Evolutionary conservation across 2,888 invertebrate species (phyloP).

Genomic region (Oxytorus armatus): DNA sequence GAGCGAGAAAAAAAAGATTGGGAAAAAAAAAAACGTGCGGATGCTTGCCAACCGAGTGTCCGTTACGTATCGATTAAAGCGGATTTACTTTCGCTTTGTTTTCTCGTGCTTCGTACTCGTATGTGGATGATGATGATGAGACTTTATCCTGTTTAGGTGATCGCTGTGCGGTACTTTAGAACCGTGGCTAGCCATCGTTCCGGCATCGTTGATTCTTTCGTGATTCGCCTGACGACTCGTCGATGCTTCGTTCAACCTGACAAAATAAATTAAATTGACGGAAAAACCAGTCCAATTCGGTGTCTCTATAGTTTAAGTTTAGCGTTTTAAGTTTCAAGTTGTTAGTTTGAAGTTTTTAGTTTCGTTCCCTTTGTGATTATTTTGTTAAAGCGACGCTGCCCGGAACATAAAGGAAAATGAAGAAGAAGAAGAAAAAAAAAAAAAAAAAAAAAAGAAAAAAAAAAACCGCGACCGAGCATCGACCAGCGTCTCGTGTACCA

Average conservation of each 20-base stretch:
- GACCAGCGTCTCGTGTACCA: too few relatives aligned
- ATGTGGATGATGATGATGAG: constrained; percentile 78
- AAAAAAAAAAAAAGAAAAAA: too few relatives aligned
- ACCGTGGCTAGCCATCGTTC: constrained; percentile 73
- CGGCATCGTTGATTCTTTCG: constrained; percentile 75
- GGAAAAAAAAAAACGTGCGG: constrained; percentile 33
- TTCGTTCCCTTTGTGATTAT: too few relatives aligned
- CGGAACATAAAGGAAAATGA: background rate
- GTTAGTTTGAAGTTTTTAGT: too few relatives aligned
- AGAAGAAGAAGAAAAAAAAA: background rate
- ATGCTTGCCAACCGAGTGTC: constrained; percentile 56
- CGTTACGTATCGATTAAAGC: background rate
- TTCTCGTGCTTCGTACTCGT: constrained; percentile 81
- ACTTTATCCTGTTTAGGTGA: constrained; percentile 77
- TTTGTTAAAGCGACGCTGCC: too few relatives aligned
- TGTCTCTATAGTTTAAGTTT: constrained; percentile 13
- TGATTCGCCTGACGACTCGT: constrained; percentile 79
- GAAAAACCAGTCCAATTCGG: constrained; percentile 18
- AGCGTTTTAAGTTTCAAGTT: too few relatives aligned
- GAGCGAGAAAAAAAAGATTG: constrained; percentile 21
- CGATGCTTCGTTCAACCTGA: constrained; percentile 81
- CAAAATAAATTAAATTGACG: constrained; percentile 68
- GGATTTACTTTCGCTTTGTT: constrained; percentile 81
- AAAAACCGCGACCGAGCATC: background rate
- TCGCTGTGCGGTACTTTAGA: constrained; percentile 75